phyloP scores from a whole-genome alignment of 1,140 invertebrate species.

The Zaprionus inermis region DNA sequence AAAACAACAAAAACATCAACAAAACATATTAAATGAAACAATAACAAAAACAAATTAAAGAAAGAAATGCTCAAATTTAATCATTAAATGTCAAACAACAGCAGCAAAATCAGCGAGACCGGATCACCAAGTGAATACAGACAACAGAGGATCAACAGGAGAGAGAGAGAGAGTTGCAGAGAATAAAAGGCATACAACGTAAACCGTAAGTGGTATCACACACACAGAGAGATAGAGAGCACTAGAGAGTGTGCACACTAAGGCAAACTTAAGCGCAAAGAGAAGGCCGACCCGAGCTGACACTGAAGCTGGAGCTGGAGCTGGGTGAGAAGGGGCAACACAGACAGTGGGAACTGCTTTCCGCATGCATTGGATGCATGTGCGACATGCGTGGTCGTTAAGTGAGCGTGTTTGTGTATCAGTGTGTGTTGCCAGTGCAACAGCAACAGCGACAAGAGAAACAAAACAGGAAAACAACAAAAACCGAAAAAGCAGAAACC shows the following conservation, averaged over 20 bases:
- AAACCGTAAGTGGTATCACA: background rate
- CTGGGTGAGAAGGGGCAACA: background rate
- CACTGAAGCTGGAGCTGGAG: background rate
- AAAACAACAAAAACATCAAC: constrained; percentile 26
- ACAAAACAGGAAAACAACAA: background rate
- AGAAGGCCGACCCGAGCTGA: background rate
- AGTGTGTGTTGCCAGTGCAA: constrained; percentile 27
- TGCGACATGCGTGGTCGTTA: constrained; percentile 63
- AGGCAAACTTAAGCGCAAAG: constrained; percentile 4
- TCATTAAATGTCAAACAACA: constrained; percentile 67
- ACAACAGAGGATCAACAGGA: constrained; percentile 13
- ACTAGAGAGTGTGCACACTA: background rate
- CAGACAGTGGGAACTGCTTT: constrained; percentile 29
- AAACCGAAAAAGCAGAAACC: background rate
- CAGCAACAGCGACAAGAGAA: constrained; percentile 8
- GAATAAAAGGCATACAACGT: constrained; percentile 3
- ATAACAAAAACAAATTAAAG: constrained; percentile 32
- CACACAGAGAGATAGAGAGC: constrained; percentile 1
- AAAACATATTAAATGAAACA: constrained; percentile 22
- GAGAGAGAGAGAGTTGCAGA: constrained; percentile 4
- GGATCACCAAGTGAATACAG: constrained; percentile 14
- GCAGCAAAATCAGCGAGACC: constrained; percentile 26
- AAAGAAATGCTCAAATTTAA: constrained; percentile 67
- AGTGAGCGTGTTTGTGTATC: constrained; percentile 54
- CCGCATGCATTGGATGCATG: constrained; percentile 68